phyloP scores from a whole-genome alignment of 2,113 vertebrate genomes.

The Nerophis ophidion region DNA sequence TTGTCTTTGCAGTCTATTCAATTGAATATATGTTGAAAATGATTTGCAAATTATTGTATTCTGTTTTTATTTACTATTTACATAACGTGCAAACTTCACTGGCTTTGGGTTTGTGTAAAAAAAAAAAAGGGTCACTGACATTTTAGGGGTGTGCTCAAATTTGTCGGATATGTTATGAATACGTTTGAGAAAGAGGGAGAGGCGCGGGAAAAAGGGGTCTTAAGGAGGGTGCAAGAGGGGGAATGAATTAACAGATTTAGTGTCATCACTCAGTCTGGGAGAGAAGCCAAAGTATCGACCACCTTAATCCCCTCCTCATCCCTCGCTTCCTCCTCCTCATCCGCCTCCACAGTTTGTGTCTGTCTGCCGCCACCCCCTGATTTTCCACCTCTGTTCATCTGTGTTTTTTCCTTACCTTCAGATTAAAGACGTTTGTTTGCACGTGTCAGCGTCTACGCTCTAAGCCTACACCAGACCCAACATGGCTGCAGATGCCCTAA shows the following conservation, averaged over 20 bases:
- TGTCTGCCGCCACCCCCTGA: constrained; percentile 37
- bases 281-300: constrained; percentile 67
- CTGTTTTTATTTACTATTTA: no score
- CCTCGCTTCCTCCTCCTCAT: constrained; percentile 45
- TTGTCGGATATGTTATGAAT: constrained; percentile 18
- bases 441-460: constrained; percentile 5
- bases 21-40: no score
- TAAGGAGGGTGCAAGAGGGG: constrained; percentile 16
- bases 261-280: constrained; percentile 74
- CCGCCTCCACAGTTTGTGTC: constrained; percentile 13
- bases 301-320: constrained; percentile 68
- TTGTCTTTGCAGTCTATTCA: no score
- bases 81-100: no score
- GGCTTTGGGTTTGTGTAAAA: no score
- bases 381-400: constrained; percentile 33
- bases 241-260: constrained; percentile 71
- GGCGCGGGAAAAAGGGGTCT: constrained; percentile 1
- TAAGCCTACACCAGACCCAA: neutral
- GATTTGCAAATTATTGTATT: no score
- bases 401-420: constrained; percentile 29
- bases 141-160: no score
- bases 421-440: constrained; percentile 50
- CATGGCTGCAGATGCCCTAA: neutral
- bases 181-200: constrained; percentile 6
- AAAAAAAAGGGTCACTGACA: no score